Conservation (phyloP, 2,888 invertebrate genomes). For the Temnothorax ravouxi region DNA sequence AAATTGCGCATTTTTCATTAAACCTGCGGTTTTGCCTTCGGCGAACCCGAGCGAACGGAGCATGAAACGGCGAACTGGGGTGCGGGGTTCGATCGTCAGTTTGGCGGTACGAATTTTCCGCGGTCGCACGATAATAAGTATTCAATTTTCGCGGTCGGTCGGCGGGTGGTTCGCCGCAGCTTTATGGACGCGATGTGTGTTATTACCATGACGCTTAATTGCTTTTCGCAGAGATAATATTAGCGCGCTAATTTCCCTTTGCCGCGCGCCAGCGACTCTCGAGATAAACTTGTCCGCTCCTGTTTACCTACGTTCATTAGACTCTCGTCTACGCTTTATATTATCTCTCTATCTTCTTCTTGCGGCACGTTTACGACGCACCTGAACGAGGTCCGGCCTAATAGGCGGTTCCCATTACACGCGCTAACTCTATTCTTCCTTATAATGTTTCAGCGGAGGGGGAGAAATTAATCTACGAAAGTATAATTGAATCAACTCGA, state of each 20-base stretch:
- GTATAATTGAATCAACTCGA: constrained; percentile 10
- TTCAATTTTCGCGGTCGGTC: constrained; percentile 53
- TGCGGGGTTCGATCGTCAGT: background rate
- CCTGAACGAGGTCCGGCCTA: constrained; percentile 31
- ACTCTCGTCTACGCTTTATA: constrained; percentile 56
- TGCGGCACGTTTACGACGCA: constrained; percentile 15
- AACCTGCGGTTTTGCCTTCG: constrained; percentile 1
- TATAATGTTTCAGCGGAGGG: background rate
- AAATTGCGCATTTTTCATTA: constrained; percentile 51
- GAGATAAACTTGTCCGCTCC: constrained; percentile 42
- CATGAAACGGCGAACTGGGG: constrained; percentile 13
- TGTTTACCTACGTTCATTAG: constrained; percentile 59
- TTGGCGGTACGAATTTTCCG: constrained; percentile 33
- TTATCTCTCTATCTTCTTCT: constrained; percentile 50
- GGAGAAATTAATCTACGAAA: background rate
- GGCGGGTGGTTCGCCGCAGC: background rate
- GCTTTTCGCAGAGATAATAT: constrained; percentile 52
- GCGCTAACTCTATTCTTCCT: constrained; percentile 40
- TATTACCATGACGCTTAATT: constrained; percentile 51
- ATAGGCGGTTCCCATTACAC: constrained; percentile 31
- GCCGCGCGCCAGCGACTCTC: constrained; percentile 16
- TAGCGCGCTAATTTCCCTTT: constrained; percentile 52
- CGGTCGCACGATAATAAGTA: constrained; percentile 43
- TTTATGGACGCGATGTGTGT: constrained; percentile 42
- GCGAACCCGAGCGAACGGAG: background rate